A percentile compares a stretch with the other conserved stretches of the same genome.
Conservation (phyloP, 2,797 vertebrate genomes). For the Naso thynnoides region DNA sequence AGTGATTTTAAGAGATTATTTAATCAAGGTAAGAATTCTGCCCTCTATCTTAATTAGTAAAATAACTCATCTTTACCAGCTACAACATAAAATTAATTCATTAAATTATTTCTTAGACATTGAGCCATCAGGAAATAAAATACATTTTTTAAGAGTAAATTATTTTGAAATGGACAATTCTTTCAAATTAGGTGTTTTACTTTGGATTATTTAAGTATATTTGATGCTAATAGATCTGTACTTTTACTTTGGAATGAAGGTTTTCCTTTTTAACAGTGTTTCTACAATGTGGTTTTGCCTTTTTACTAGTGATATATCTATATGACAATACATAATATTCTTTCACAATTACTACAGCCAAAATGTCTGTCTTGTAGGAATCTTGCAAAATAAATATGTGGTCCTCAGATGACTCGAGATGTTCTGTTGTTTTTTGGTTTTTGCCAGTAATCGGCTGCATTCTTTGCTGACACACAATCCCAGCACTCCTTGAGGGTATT, state of each 20-base stretch:
- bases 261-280: not conserved
- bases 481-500: conserved; percentile 8
- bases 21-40: too few relatives aligned
- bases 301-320: not conserved
- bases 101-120: too few relatives aligned
- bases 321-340: too few relatives aligned
- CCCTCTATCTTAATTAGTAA: too few relatives aligned
- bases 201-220: not conserved
- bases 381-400: not conserved
- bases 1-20: too few relatives aligned
- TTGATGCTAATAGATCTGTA: not conserved
- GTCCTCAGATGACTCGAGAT: not conserved
- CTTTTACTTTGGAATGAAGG: not conserved
- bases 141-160: too few relatives aligned
- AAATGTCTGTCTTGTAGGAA: not conserved
- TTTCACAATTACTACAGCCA: not conserved
- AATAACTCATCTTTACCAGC: too few relatives aligned
- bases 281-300: not conserved
- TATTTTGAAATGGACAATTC: not conserved
- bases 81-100: too few relatives aligned
- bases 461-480: conserved; percentile 32
- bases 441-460: conserved; percentile 16
- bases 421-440: not conserved
- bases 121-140: too few relatives aligned
- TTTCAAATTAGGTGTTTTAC: too few relatives aligned